Percentiles rank a stretch among this genome's conserved stretches.
phyloP scores from a whole-genome alignment of 2,888 invertebrate genomes.

The Eupeodes luniger region DNA sequence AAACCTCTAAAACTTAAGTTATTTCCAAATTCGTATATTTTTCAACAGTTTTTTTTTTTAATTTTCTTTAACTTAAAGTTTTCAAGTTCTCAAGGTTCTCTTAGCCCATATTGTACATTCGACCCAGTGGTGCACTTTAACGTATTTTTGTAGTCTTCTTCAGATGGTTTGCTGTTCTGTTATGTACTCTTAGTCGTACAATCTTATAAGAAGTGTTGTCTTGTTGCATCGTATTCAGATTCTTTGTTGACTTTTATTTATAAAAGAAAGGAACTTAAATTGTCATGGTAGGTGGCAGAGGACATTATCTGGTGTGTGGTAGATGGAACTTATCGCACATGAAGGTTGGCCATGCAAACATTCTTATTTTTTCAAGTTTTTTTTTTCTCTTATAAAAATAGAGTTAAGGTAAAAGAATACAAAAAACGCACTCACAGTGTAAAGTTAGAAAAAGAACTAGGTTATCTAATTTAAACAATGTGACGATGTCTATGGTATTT shows the following conservation, averaged over 20 bases:
- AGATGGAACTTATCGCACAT: slow-evolving; percentile 68
- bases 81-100: background rate
- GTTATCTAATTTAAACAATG: slow-evolving; percentile 76
- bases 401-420: slow-evolving; percentile 52
- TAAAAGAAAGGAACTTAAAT: slow-evolving; percentile 65
- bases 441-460: slow-evolving; percentile 73
- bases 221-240: slow-evolving; percentile 28
- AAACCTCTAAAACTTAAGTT: too few relatives aligned
- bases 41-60: too few relatives aligned
- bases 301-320: slow-evolving; percentile 56
- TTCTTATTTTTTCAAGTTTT: background rate
- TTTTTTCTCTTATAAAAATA: slow-evolving; percentile 34
- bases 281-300: slow-evolving; percentile 72
- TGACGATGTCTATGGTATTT: slow-evolving; percentile 54
- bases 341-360: slow-evolving; percentile 63
- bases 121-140: background rate
- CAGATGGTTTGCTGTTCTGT: slow-evolving; percentile 2
- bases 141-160: background rate
- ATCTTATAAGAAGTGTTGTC: too few relatives aligned
- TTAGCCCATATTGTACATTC: background rate
- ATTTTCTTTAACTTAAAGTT: too few relatives aligned
- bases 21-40: too few relatives aligned
- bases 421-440: slow-evolving; percentile 8
- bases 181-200: background rate
- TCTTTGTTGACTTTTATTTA: slow-evolving; percentile 32